A percentile compares a stretch with the other conserved stretches of the same genome.
phyloP scores from a whole-genome alignment of 2,113 vertebrate species.

The Rhipidura dahli region DNA sequence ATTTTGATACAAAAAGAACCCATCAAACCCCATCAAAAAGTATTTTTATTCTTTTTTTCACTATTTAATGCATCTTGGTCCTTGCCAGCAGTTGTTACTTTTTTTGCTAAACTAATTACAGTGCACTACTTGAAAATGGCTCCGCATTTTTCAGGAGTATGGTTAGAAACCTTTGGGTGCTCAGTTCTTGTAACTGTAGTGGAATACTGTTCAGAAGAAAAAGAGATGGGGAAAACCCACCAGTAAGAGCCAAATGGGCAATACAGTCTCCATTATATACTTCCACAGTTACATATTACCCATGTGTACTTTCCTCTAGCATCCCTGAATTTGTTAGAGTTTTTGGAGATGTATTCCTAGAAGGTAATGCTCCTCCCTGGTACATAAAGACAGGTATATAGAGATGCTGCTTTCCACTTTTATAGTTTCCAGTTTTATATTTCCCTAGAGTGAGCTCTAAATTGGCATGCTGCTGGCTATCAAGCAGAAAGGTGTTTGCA shows the following conservation, averaged over 20 bases:
- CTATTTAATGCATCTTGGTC: background rate
- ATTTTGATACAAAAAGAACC: background rate
- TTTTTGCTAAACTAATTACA: background rate
- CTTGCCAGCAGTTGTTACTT: background rate
- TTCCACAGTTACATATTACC: background rate
- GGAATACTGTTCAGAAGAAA: background rate
- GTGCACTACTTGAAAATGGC: background rate
- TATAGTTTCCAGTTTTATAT: background rate
- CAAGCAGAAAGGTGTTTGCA: background rate
- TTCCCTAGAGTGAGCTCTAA: background rate
- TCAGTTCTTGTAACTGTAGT: background rate
- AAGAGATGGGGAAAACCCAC: background rate
- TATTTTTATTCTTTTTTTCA: background rate
- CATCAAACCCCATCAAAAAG: background rate
- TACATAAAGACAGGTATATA: background rate
- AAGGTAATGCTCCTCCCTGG: background rate
- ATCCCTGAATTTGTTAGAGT: background rate
- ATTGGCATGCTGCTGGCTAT: background rate
- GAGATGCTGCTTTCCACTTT: background rate
- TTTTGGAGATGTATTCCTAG: background rate
- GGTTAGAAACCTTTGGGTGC: background rate
- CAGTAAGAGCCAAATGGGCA: background rate
- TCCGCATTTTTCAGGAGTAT: background rate
- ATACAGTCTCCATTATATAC: background rate
- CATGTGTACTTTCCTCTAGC: background rate